A percentile compares a stretch with the other conserved stretches of the same genome.
Conservation (phyloP, 2,797 vertebrate genomes). For the Acipenser oxyrinchus region DNA sequence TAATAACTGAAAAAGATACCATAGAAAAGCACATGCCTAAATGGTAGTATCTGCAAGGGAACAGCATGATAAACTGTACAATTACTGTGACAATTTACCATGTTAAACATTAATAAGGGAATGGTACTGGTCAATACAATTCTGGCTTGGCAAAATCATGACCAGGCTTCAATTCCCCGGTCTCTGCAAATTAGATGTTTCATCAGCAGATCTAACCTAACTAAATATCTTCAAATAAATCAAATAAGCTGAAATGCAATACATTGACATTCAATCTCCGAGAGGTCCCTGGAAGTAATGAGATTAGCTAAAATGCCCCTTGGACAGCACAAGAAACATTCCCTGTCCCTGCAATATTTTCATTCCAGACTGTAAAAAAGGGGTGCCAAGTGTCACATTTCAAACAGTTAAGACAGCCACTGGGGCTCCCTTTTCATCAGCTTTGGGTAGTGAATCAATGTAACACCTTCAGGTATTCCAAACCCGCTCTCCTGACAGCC, state of each 20-base stretch:
- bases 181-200: no score
- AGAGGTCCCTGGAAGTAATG: conserved; percentile 34
- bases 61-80: no score
- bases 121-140: no score
- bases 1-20: no score
- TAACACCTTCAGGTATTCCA: not conserved
- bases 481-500: not conserved
- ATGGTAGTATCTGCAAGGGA: no score
- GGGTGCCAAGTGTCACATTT: not conserved
- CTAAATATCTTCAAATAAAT: conserved; percentile 8
- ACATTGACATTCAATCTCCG: conserved; percentile 39
- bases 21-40: no score
- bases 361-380: conserved; percentile 13
- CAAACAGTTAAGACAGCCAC: not conserved
- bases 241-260: conserved; percentile 25
- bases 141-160: no score
- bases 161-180: no score
- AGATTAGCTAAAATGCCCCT: conserved; percentile 36
- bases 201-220: no score
- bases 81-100: no score
- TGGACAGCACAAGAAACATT: conserved; percentile 29
- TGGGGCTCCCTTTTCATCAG: conserved; percentile 3
- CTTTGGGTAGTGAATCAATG: not conserved
- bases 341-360: conserved; percentile 23
- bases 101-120: no score